phyloP scores from a whole-genome alignment of 2,113 vertebrate species.

The Nothoprocta pentlandii region DNA sequence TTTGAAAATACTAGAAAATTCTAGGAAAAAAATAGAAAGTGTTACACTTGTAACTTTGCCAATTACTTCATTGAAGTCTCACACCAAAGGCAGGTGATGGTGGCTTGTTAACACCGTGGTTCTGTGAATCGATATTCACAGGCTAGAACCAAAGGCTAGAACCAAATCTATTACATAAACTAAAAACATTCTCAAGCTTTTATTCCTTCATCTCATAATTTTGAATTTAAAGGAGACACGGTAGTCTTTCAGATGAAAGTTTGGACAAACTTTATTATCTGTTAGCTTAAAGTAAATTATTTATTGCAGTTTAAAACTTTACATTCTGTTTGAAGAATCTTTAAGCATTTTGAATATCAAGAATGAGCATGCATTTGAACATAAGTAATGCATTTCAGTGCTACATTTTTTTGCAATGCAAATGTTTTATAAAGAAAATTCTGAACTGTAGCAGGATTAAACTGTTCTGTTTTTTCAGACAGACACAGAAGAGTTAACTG shows the following conservation, averaged over 20 bases:
- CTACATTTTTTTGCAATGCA: neutral
- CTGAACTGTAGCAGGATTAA: neutral
- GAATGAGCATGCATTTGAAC: neutral
- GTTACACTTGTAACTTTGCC: neutral
- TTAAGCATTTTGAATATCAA: neutral
- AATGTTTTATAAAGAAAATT: neutral
- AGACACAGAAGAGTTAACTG: neutral
- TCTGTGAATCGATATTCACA: neutral
- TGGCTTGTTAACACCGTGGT: neutral
- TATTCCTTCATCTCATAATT: neutral
- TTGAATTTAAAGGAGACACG: neutral
- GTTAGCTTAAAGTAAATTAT: neutral
- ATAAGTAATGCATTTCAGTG: accelerated
- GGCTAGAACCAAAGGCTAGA: neutral
- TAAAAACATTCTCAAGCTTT: neutral
- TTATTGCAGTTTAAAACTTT: neutral
- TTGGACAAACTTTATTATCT: neutral
- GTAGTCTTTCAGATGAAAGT: neutral
- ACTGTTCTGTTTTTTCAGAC: neutral
- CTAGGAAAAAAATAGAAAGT: neutral
- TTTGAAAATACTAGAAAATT: neutral
- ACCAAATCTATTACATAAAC: neutral
- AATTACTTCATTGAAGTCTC: neutral
- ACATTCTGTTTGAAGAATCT: neutral
- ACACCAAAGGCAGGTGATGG: neutral